Conservation (phyloP, 64 coral and sea anemone species). For the Platygyra sinensis region DNA sequence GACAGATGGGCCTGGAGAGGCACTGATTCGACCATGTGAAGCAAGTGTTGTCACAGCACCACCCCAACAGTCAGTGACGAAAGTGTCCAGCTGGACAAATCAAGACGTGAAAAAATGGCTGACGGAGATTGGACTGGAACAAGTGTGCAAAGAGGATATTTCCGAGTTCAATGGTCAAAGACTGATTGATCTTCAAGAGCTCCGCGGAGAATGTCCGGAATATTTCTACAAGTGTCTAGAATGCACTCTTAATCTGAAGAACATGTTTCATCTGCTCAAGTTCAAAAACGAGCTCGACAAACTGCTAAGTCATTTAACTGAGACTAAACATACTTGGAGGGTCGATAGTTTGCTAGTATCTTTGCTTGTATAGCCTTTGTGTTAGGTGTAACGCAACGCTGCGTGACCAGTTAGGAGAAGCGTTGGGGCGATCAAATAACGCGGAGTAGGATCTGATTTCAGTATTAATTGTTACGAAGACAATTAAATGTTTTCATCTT, state of each 20-base stretch:
- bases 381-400: no score
- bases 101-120: constrained; percentile 45
- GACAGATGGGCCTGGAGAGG: not conserved
- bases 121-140: constrained; percentile 27
- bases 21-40: not conserved
- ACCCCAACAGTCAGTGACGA: not conserved
- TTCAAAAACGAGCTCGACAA: constrained; percentile 57
- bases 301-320: not conserved
- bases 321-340: not conserved
- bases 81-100: constrained; percentile 41
- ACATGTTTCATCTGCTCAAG: constrained; percentile 65
- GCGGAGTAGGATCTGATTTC: no score
- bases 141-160: not conserved
- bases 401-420: no score
- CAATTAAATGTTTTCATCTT: no score
- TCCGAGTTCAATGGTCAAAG: constrained; percentile 10
- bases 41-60: not conserved
- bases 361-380: not conserved
- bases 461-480: no score
- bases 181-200: constrained; percentile 57
- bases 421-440: no score
- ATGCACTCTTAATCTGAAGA: constrained; percentile 46
- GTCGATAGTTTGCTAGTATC: not conserved
- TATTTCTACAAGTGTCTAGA: constrained; percentile 71
- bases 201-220: constrained; percentile 64